Evolutionary conservation across 30 jellyfish, hydroid and myxozoan genomes (phyloP).

Genomic region (Chrysaora quinquecirrha): DNA sequence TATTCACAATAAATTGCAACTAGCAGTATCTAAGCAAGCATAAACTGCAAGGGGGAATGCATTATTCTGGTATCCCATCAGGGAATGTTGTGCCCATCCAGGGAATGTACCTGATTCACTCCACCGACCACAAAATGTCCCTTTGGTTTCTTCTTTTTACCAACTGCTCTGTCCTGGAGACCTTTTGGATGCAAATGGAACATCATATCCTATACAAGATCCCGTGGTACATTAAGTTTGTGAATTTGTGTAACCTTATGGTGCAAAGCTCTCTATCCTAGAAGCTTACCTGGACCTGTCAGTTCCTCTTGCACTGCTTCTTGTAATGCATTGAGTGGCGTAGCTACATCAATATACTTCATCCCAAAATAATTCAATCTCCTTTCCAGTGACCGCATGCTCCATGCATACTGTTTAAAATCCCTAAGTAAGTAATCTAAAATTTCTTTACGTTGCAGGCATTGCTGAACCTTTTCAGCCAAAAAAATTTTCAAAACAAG

Average conservation of each 20-base stretch:
- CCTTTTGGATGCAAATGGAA: background rate
- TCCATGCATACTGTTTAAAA: background rate
- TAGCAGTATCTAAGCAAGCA: constrained; percentile 22
- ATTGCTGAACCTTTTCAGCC: background rate
- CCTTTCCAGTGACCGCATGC: background rate
- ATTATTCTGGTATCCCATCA: background rate
- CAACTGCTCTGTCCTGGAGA: background rate
- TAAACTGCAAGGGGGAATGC: constrained; percentile 2
- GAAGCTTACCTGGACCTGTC: constrained; percentile 1
- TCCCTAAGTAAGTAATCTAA: background rate
- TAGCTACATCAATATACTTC: background rate
- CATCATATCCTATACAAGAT: constrained; percentile 19
- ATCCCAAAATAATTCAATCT: background rate
- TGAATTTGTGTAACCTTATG: constrained; percentile 5
- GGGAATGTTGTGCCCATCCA: background rate
- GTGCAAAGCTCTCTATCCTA: constrained; percentile 36
- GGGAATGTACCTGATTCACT: background rate
- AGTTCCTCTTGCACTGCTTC: constrained; percentile 19
- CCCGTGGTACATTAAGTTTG: constrained; percentile 12
- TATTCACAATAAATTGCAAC: constrained; percentile 5
- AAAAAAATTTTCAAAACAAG: background rate
- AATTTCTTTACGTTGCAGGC: background rate
- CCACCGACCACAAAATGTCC: background rate
- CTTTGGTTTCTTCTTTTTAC: background rate
- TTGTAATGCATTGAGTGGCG: background rate